Evolutionary conservation across 2,888 invertebrate genomes (phyloP).

Genomic region (Drosophila subquinaria): DNA sequence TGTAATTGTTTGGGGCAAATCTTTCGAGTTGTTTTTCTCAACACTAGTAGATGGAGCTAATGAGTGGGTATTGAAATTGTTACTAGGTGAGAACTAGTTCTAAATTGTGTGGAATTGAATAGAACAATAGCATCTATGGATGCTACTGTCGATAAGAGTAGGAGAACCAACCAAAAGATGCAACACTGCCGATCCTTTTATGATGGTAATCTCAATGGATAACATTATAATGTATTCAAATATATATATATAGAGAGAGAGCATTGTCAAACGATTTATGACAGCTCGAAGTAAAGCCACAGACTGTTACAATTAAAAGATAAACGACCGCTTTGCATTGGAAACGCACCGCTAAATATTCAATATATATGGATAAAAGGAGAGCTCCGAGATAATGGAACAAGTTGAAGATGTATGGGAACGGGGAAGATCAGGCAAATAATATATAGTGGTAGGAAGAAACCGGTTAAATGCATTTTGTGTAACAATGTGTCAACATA

Average conservation of each 20-base stretch:
- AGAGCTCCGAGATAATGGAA: conserved; percentile 27
- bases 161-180: conserved; percentile 6
- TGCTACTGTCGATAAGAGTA: conserved; percentile 61
- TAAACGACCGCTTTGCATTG: conserved; percentile 77
- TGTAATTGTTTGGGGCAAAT: conserved; percentile 26
- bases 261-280: conserved; percentile 67
- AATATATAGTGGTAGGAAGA: conserved; percentile 27
- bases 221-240: conserved; percentile 55
- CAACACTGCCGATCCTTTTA: conserved; percentile 56
- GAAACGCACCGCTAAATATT: conserved; percentile 74
- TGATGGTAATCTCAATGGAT: conserved; percentile 67
- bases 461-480: conserved; percentile 80
- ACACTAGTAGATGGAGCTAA: conserved; percentile 4
- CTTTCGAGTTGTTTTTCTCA: conserved; percentile 13
- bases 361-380: conserved; percentile 21
- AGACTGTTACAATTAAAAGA: conserved; percentile 80
- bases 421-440: conserved; percentile 3
- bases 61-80: conserved; percentile 32
- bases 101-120: conserved; percentile 54
- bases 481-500: conserved; percentile 81
- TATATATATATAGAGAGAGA: background rate
- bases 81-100: conserved; percentile 49
- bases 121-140: conserved; percentile 43
- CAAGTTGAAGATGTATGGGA: background rate
- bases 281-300: conserved; percentile 48